A percentile compares a stretch with the other conserved stretches of the same genome.
Evolutionary conservation across 2,797 vertebrate genomes (phyloP).

Genomic region (Chiloscyllium punctatum): DNA sequence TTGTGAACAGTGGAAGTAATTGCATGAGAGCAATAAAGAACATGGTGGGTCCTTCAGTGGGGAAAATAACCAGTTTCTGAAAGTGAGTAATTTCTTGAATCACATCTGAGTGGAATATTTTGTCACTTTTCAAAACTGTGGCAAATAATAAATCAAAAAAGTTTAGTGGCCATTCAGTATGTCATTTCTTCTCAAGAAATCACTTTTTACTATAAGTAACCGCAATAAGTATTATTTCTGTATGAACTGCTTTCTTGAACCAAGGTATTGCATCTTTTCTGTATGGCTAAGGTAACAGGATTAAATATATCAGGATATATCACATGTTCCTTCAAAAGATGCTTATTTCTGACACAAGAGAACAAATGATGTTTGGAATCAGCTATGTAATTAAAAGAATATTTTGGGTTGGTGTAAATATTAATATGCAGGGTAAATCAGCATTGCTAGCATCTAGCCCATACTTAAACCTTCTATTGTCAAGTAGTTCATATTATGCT

Average conservation of each 20-base stretch:
- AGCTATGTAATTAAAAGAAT: background rate
- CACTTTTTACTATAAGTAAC: slow-evolving; percentile 29
- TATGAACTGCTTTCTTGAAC: background rate
- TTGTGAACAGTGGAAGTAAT: background rate
- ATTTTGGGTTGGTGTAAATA: background rate
- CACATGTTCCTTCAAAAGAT: background rate
- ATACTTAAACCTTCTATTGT: too few relatives aligned
- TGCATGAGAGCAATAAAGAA: background rate
- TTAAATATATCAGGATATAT: slow-evolving; percentile 14
- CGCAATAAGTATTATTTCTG: background rate
- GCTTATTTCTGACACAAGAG: background rate
- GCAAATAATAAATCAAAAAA: slow-evolving; percentile 1
- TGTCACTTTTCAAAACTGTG: slow-evolving; percentile 33
- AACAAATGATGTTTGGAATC: background rate
- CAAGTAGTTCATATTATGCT: background rate
- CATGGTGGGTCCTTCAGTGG: background rate
- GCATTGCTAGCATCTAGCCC: too few relatives aligned
- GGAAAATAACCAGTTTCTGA: background rate
- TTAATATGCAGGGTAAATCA: background rate
- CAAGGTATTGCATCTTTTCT: background rate
- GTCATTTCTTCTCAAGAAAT: slow-evolving; percentile 30
- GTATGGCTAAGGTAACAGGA: background rate
- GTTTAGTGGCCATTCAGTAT: slow-evolving; percentile 23
- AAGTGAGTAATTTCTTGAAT: slow-evolving; percentile 38
- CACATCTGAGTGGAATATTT: background rate